A percentile compares a stretch with the other conserved stretches of the same genome.
Conservation (phyloP, 2,888 invertebrate species). For the Muscina levida region DNA sequence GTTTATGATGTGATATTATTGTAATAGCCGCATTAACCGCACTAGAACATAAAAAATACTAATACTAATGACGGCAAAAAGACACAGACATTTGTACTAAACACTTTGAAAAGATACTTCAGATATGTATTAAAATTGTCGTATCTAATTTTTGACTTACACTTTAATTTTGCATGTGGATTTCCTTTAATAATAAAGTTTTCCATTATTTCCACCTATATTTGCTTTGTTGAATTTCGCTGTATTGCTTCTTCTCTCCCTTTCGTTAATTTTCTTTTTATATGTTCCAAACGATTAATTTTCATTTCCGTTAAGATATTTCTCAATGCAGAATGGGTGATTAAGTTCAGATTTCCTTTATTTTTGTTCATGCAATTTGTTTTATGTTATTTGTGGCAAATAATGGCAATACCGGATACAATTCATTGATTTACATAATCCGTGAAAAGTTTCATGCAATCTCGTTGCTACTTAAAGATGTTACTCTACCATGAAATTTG, state of each 20-base stretch:
- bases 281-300: constrained; percentile 14
- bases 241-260: neutral
- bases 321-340: neutral
- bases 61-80: no score
- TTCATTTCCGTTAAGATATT: neutral
- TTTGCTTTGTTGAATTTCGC: neutral
- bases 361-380: no score
- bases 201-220: neutral
- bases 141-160: neutral
- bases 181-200: no score
- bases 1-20: neutral
- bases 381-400: no score
- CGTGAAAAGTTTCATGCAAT: neutral
- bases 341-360: neutral
- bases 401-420: no score
- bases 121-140: no score
- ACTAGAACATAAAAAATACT: neutral
- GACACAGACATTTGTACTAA: no score
- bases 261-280: constrained; percentile 2
- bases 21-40: neutral
- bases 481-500: no score
- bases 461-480: no score
- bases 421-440: neutral
- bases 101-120: no score
- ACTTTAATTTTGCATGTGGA: neutral